Percentiles rank a stretch among this genome's conserved stretches.
Evolutionary conservation across 2,888 invertebrate genomes (phyloP).

Genomic region (Trissoscelio sp.): DNA sequence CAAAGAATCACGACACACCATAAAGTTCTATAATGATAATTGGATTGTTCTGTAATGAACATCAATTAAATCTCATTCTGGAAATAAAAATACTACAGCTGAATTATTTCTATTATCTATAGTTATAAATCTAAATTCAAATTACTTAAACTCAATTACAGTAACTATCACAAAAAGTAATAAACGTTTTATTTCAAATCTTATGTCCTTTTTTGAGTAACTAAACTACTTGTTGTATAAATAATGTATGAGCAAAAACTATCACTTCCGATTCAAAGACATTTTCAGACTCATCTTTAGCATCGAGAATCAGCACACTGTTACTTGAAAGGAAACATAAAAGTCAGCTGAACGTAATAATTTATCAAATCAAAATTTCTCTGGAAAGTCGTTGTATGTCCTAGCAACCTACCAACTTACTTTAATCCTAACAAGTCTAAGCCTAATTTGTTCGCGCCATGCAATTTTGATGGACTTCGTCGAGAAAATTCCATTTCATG

Average conservation of each 20-base stretch:
- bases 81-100: neutral
- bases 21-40: neutral
- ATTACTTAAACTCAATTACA: constrained; percentile 1
- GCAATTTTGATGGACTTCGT: constrained; percentile 5
- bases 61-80: neutral
- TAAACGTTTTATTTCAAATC: neutral
- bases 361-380: constrained; percentile 51
- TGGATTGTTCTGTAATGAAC: neutral
- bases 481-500: constrained; percentile 11
- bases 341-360: constrained; percentile 39
- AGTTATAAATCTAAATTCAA: constrained; percentile 1
- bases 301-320: constrained; percentile 7
- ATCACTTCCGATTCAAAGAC: constrained; percentile 10
- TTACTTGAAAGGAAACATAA: constrained; percentile 30
- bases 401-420: constrained; percentile 54
- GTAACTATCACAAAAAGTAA: neutral
- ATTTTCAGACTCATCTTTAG: constrained; percentile 18
- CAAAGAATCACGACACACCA: neutral
- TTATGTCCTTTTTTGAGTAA: neutral
- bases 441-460: constrained; percentile 26
- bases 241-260: constrained; percentile 22
- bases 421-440: constrained; percentile 15
- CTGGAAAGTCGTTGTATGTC: constrained; percentile 46
- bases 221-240: neutral
- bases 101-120: constrained; percentile 3